Evolutionary conservation across 2,113 vertebrate genomes (phyloP).

Genomic region (Pelecanus crispus): DNA sequence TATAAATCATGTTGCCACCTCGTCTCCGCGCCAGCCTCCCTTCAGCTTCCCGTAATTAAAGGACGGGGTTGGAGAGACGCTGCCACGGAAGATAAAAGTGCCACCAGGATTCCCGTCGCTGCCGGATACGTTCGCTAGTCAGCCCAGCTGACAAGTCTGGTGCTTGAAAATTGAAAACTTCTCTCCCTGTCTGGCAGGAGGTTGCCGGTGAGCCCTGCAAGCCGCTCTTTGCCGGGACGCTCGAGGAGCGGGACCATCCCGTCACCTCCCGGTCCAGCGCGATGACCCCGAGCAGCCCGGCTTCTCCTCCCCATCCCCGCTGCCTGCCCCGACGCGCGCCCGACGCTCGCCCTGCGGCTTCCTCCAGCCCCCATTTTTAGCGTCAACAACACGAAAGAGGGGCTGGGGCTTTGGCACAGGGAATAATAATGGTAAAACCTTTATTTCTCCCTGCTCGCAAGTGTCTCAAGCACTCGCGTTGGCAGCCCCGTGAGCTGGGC

Average conservation of each 20-base stretch:
- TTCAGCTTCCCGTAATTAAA: not conserved
- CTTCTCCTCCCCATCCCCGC: not conserved
- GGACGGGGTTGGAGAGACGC: not conserved
- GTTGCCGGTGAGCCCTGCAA: not conserved
- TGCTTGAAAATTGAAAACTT: not conserved
- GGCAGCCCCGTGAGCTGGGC: not conserved
- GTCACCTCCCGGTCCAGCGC: not conserved
- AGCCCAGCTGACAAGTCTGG: not conserved
- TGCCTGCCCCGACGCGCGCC: not conserved
- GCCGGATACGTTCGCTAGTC: not conserved
- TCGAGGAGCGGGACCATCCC: rapidly evolving
- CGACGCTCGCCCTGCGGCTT: not conserved
- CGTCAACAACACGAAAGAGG: rapidly evolving
- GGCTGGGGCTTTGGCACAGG: not conserved
- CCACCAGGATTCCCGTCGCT: not conserved
- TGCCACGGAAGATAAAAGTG: not conserved
- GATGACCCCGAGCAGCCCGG: not conserved
- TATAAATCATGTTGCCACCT: not conserved
- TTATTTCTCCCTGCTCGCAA: not conserved
- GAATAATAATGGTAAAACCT: not conserved
- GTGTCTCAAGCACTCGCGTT: rapidly evolving
- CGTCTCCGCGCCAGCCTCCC: not conserved
- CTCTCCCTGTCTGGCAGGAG: not conserved
- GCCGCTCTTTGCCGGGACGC: rapidly evolving
- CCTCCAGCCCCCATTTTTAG: not conserved